Percentiles rank a stretch among this genome's conserved stretches.
Conservation (phyloP, 2,888 invertebrate genomes). For the Cristatella mucedo region DNA sequence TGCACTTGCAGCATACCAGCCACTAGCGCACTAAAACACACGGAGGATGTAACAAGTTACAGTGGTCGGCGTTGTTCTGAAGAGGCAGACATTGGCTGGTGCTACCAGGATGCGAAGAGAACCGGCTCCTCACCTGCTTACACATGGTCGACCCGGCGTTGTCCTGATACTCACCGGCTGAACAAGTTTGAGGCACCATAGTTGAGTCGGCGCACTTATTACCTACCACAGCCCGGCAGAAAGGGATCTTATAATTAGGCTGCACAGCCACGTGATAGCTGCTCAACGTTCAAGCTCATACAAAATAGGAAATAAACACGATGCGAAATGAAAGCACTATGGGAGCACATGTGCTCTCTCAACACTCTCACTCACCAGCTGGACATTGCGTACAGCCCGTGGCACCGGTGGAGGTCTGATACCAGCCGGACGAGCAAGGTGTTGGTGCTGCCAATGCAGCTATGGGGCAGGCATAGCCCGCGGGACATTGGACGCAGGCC, state of each 20-base stretch:
- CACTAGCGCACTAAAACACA: no score
- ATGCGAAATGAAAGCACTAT: no score
- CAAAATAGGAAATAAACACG: no score
- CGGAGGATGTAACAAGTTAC: no score
- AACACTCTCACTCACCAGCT: conserved; percentile 15
- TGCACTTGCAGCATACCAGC: no score
- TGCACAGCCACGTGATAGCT: no score
- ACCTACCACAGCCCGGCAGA: no score
- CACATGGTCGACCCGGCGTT: conserved; percentile 9
- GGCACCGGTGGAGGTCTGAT: conserved; percentile 17
- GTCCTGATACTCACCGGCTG: conserved; percentile 19
- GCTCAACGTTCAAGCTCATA: no score
- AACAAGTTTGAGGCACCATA: conserved; percentile 19
- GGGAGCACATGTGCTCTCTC: conserved; percentile 11
- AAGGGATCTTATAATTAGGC: no score
- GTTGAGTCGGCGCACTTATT: conserved; percentile 17
- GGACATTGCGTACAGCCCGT: conserved; percentile 18
- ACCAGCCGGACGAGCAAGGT: conserved; percentile 18
- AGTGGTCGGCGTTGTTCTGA: background rate
- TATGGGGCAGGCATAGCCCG: conserved; percentile 25
- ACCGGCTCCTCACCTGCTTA: conserved; percentile 5
- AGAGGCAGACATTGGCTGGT: background rate
- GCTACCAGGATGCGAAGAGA: background rate
- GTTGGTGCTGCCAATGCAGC: conserved; percentile 17
- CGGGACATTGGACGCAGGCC: conserved; percentile 9